Conservation (phyloP, 2,888 invertebrate genomes). For the Tipula unca region DNA sequence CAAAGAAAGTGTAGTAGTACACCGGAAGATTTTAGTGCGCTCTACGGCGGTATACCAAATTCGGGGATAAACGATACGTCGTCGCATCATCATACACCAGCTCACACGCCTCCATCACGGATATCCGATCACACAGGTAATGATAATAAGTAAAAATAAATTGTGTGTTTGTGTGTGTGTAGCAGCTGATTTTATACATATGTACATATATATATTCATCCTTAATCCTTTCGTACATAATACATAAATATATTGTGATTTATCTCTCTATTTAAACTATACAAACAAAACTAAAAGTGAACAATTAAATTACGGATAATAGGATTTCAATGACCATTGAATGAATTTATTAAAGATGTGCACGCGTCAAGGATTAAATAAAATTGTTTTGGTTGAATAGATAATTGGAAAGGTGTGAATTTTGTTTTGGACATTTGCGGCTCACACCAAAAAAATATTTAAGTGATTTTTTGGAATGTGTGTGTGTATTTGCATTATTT, state of each 20-base stretch:
- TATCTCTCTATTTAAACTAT: not conserved
- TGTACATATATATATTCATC: too few relatives aligned
- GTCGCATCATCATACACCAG: conserved; percentile 55
- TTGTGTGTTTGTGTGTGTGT: not conserved
- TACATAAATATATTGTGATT: not conserved
- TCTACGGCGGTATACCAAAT: conserved; percentile 59
- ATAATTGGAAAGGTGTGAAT: not conserved
- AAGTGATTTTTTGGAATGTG: not conserved
- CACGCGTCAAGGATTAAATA: conserved; percentile 23
- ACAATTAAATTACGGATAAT: not conserved
- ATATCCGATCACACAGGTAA: conserved; percentile 45
- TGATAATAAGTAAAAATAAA: not conserved
- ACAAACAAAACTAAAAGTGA: not conserved
- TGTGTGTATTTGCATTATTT: too few relatives aligned
- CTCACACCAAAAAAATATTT: not conserved
- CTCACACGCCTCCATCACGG: conserved; percentile 59
- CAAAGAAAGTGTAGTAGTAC: conserved; percentile 71
- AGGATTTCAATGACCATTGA: conserved; percentile 15
- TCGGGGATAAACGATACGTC: conserved; percentile 43
- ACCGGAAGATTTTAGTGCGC: conserved; percentile 80
- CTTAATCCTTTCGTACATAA: conserved; percentile 9
- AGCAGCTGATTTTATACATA: not conserved
- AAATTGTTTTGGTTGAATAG: not conserved
- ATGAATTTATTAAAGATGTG: conserved; percentile 16
- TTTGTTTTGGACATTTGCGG: not conserved